These are phyloP conservation scores for Nesoenas mayeri DNA, from an alignment of 2,113 vertebrate genomes.

Conservation along the genomic window DNA sequence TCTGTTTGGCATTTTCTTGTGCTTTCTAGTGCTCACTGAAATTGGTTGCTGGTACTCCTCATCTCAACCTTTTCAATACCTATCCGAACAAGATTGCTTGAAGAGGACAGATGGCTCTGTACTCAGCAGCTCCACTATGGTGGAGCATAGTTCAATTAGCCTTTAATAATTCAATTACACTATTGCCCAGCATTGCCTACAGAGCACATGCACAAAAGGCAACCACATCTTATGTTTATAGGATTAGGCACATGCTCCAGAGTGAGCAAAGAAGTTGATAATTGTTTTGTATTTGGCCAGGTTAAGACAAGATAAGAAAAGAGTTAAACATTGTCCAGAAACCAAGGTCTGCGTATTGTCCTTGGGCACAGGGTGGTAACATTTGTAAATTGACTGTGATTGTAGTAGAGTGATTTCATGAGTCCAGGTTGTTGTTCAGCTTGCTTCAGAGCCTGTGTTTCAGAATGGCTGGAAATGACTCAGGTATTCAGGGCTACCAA, in stretches of 20 bases:
- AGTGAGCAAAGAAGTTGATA: background rate
- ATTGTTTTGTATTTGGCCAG: background rate
- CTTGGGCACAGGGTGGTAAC: background rate
- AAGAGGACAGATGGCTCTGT: background rate
- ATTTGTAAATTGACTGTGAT: background rate
- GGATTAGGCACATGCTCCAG: background rate
- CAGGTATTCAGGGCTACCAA: background rate
- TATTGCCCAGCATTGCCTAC: background rate
- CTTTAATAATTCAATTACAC: background rate
- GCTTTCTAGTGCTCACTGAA: background rate
- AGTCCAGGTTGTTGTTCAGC: background rate
- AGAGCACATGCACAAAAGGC: background rate
- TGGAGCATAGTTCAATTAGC: background rate
- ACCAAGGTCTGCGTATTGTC: background rate
- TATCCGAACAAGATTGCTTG: background rate
- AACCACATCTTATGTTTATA: background rate
- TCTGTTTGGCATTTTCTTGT: background rate
- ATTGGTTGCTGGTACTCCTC: background rate
- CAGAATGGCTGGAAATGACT: background rate
- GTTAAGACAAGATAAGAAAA: conserved; percentile 11
- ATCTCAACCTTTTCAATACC: background rate
- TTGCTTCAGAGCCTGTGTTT: background rate
- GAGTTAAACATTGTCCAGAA: conserved; percentile 14
- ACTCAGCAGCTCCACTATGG: background rate
- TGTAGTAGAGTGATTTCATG: background rate